Evolutionary conservation across 2,113 vertebrate genomes (phyloP).

Genomic region (Pituophis catenifer): DNA sequence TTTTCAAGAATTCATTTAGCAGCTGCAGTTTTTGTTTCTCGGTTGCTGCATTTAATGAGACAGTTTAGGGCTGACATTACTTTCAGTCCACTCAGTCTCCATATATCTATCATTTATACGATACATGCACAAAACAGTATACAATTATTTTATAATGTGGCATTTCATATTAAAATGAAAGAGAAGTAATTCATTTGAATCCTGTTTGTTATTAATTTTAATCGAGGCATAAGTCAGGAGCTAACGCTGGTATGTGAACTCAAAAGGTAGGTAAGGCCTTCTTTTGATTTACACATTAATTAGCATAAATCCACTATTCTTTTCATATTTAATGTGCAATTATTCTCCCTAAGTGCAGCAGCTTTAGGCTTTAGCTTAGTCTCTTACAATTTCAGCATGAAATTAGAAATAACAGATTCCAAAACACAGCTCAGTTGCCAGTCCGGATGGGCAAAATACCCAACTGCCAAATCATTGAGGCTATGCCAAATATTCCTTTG

Average conservation of each 20-base stretch:
- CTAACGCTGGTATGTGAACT: slow-evolving; percentile 38
- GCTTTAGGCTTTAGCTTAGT: not conserved
- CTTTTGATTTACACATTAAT: slow-evolving; percentile 55
- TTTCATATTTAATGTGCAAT: slow-evolving; percentile 33
- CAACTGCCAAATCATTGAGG: not conserved
- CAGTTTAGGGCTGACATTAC: slow-evolving; percentile 33
- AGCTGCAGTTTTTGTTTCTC: slow-evolving; percentile 6
- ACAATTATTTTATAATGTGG: slow-evolving; percentile 32
- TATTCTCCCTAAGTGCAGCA: slow-evolving; percentile 23
- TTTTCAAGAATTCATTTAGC: slow-evolving; percentile 15
- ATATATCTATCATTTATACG: slow-evolving; percentile 33
- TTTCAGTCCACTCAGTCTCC: slow-evolving; percentile 30
- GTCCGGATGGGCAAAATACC: not conserved
- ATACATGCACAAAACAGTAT: slow-evolving; percentile 36
- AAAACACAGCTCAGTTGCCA: not conserved
- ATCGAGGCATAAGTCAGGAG: slow-evolving; percentile 48
- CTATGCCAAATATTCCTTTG: not conserved
- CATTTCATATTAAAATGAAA: slow-evolving; percentile 50
- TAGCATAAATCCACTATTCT: slow-evolving; percentile 29
- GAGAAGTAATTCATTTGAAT: slow-evolving; percentile 44
- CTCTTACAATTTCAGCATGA: not conserved
- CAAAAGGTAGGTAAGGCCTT: slow-evolving; percentile 38
- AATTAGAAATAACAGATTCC: not conserved
- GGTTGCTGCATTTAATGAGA: slow-evolving; percentile 40
- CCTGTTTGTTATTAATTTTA: slow-evolving; percentile 51